Evolutionary conservation across 2,888 invertebrate species (phyloP), one percentile per base, ranked within the genome.

Genomic region (Teinopalpus imperialis): DNA sequence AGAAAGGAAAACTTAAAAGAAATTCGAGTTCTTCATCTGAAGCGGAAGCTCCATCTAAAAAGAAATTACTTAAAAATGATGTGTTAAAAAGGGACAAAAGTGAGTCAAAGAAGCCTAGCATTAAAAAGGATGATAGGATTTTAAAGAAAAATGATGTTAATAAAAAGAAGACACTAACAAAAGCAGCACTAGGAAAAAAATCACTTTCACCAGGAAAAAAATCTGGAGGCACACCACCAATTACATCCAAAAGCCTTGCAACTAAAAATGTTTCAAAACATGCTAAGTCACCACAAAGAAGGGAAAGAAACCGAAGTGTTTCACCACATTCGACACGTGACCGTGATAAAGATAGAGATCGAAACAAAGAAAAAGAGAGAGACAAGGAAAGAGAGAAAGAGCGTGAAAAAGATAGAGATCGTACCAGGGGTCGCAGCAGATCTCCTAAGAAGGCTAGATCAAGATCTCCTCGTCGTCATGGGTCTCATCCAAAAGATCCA

Each of bases 11-110:
- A 63, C 68, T 88, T 26, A 91, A 90, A 68, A 79, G 92, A 21
- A 89, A 91, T 62, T 91, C 91, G 0, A 91, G 91, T 61, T 90
- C 90, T 8, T 92, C 93, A 5, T 93, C 94, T 2, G 94, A 93
- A 52, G 90, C 90, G 43, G 92, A 91, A 54, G 83, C 88, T 26
- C 82, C 82, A 43, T 57, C 82, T 16, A 89, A 89, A 66, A 91
- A 91, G 61, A 91, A 91, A 63, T 86, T 90, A 53, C 58, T 81
- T 12, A 89, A 88, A 79, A 66, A 47, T 54, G 86, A 86, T 48
- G 31, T 66, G 21, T 41, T 70, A 9, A 89, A 89, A 69, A 70
- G 77, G 54, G 87, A 83, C 50, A 87, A 85, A 69, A 74, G 62
- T 69, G 80, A 76, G 48, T 61, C 70, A 26, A 91, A 91, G 61